These are phyloP conservation scores for Scaptomyza graminum DNA, from an alignment of 1,140 invertebrate species.

Conservation along the genomic window DNA sequence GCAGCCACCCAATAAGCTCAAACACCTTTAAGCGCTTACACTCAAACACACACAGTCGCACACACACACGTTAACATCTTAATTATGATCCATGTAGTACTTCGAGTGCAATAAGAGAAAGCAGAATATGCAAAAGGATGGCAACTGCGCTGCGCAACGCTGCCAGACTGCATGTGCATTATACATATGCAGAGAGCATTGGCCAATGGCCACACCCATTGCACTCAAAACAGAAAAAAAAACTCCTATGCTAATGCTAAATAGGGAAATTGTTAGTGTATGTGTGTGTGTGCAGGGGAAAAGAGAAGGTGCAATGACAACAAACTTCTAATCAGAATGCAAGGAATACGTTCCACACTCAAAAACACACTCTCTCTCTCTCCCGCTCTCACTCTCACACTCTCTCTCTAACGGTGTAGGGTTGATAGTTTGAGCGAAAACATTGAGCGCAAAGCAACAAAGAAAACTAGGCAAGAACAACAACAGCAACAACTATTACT, in stretches of 20 bases:
- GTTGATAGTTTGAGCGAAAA: constrained; percentile 46
- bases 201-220: constrained; percentile 56
- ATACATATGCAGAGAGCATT: constrained; percentile 22
- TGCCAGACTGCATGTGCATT: constrained; percentile 14
- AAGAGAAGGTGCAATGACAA: constrained; percentile 39
- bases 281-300: not conserved
- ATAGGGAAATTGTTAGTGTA: not conserved
- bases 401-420: constrained; percentile 40
- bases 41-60: constrained; percentile 1
- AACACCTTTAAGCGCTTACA: constrained; percentile 26
- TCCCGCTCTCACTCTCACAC: too few species aligned
- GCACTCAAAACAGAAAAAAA: constrained; percentile 35
- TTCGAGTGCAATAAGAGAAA: constrained; percentile 42
- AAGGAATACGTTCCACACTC: constrained; percentile 50
- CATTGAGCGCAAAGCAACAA: constrained; percentile 28
- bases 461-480: constrained; percentile 42
- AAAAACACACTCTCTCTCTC: constrained; percentile 14
- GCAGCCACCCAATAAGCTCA: constrained; percentile 25
- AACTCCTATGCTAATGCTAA: constrained; percentile 54
- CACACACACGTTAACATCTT: not conserved
- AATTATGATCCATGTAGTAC: constrained; percentile 55
- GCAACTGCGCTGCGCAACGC: constrained; percentile 48
- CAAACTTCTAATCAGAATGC: constrained; percentile 54
- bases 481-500: constrained; percentile 17
- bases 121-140: constrained; percentile 41